A percentile compares a stretch with the other conserved stretches of the same genome.
These are phyloP conservation scores for Gisinianus flammeolus DNA, from an alignment of 2,888 invertebrate species.

Conservation along the genomic window DNA sequence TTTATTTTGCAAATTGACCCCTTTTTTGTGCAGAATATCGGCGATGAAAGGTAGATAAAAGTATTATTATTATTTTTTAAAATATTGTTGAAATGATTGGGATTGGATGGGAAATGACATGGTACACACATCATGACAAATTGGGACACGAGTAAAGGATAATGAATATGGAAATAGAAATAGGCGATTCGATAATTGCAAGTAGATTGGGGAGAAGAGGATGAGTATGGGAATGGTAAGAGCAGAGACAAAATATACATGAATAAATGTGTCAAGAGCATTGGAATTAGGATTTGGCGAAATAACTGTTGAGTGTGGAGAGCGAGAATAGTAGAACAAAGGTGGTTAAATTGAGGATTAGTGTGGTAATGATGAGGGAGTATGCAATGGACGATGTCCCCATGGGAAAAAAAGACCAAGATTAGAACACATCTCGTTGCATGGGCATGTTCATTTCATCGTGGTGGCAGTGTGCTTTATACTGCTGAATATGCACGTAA, in stretches of 20 bases:
- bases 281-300: constrained; percentile 17
- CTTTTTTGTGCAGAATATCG: no score
- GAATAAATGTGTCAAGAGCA: constrained; percentile 40
- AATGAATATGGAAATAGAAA: not conserved
- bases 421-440: not conserved
- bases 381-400: constrained; percentile 3
- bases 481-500: no score
- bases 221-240: not conserved
- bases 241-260: not conserved
- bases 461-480: no score
- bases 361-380: not conserved
- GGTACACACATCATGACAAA: no score
- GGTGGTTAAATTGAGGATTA: constrained; percentile 27
- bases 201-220: not conserved
- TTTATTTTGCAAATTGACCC: no score
- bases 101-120: no score
- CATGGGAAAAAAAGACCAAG: constrained; percentile 4
- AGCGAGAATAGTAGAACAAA: constrained; percentile 39
- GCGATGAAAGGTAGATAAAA: no score
- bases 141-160: not conserved
- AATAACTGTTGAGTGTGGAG: constrained; percentile 42
- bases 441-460: no score
- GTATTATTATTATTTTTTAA: no score
- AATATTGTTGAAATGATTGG: no score
- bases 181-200: not conserved